phyloP scores from a whole-genome alignment of 2,888 invertebrate genomes.

The Pristionchus exspectatus region DNA sequence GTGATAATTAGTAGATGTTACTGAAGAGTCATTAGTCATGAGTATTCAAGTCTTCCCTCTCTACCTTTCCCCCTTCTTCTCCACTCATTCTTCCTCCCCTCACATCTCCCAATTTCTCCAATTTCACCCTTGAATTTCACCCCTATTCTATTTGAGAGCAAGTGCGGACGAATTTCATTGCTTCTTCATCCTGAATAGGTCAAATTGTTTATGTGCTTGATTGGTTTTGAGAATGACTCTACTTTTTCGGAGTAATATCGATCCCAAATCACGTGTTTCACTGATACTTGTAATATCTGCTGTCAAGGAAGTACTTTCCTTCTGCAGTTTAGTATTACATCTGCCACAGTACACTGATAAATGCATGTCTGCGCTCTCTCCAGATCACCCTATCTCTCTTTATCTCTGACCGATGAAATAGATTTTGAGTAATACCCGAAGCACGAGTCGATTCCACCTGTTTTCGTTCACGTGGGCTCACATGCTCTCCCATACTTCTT shows the following conservation, averaged over 20 bases:
- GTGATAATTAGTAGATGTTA: too few species aligned
- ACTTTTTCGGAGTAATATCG: too few species aligned
- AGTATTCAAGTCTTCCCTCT: not conserved
- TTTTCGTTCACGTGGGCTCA: not conserved
- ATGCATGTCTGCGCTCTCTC: not conserved
- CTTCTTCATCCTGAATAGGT: not conserved
- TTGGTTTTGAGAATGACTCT: too few species aligned
- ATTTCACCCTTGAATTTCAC: constrained; percentile 16
- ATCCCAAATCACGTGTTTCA: not conserved
- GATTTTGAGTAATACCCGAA: not conserved
- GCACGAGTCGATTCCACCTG: not conserved
- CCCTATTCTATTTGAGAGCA: not conserved
- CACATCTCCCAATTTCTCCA: constrained; percentile 1
- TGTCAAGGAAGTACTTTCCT: not conserved
- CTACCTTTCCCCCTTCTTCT: not conserved
- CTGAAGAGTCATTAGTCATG: too few species aligned
- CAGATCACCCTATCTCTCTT: not conserved
- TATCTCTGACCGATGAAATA: not conserved
- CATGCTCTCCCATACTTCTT: not conserved
- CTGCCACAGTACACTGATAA: not conserved
- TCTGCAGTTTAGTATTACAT: not conserved
- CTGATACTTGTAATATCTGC: not conserved
- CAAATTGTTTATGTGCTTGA: not conserved
- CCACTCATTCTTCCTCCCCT: not conserved
- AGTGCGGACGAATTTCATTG: not conserved